Base-by-base conservation (phyloP, 2,113 vertebrate genomes). In the Oreochromis aureus region DNA sequence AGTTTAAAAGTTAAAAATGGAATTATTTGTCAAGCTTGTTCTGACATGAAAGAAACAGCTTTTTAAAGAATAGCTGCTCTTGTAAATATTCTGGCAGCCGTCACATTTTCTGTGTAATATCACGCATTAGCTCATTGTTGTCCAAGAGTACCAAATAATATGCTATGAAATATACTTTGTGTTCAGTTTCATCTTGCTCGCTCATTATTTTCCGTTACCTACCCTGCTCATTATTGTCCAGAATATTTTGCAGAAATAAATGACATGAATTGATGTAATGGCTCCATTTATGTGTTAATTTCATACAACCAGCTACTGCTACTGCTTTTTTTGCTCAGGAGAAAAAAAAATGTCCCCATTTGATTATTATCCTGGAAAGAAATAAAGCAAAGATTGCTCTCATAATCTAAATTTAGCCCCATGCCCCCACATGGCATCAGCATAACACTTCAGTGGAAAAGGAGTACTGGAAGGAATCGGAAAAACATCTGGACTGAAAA, bases 51-150 rank as follows among this genome's bases (percentile, higher is more conserved):
- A 32, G 27, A 30, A 78, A 51, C 22, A 2, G 13, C 13, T 73
- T 46, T 5, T 16, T 2, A 0, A 1, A 11, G 13, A 46, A 48
- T 48, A 27, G 24, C 16, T 0, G 44, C 22, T 51, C 9, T 3
- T 53, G 18, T 78, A 78, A 78, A 78, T 78, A 78, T 78, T 78
- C 73, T 53, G 73, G 46, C 46, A 78, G 73, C 6, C 16, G 16
- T 78, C 44, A 78, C 16, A 12, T 51, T 78, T 48, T n/a, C 27
- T 53, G 18, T 53, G 73, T 19, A 32, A 51, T 51, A 78, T 78
- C 9, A 51, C 11, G 1, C 2, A 32, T 51, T 30, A 51, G 24
- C 27, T 78, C 46, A 51, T 18, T 78, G 1, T 78, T 51, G 71
- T 78, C 15, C 16, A 51, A 7, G 27, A 51, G 44, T 27, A n/a